phyloP scores from a whole-genome alignment of 2,888 invertebrate genomes.

The Eupithecia insigniata region DNA sequence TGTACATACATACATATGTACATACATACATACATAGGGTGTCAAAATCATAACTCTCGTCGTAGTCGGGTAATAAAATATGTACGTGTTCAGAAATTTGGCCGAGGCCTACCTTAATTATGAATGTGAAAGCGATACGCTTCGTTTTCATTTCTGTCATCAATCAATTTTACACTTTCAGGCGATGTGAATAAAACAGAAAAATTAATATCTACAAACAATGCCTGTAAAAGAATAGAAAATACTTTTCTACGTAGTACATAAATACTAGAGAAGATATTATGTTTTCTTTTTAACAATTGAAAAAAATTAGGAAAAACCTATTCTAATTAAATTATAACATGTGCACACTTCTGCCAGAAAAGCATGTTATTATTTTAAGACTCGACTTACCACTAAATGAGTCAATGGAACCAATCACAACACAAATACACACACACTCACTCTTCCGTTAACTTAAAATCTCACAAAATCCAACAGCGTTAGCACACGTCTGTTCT shows the following conservation, averaged over 20 bases:
- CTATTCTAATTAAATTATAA: not conserved
- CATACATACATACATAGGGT: too few species aligned
- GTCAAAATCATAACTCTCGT: too few species aligned
- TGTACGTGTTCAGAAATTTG: not conserved
- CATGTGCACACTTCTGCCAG: not conserved
- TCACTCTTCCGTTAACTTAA: conserved; percentile 27
- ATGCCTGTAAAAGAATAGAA: not conserved
- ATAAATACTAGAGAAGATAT: not conserved
- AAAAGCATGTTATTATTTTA: not conserved
- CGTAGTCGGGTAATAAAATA: too few species aligned
- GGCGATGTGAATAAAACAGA: not conserved
- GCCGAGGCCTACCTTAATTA: not conserved
- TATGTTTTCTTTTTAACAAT: not conserved
- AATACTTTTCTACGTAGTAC: not conserved
- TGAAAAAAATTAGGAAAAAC: not conserved
- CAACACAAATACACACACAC: conserved; percentile 26
- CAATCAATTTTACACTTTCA: not conserved
- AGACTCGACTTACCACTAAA: conserved; percentile 22
- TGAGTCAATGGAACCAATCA: conserved; percentile 12
- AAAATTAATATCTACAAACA: not conserved
- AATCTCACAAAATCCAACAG: conserved; percentile 13
- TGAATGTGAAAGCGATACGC: not conserved
- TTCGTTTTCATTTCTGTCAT: not conserved
- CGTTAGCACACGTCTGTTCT: conserved; percentile 10
- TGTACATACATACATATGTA: too few species aligned